A percentile compares a stretch with the other conserved stretches of the same genome.
phyloP scores from a whole-genome alignment of 2,888 invertebrate species.

The Alentia gelatinosa region DNA sequence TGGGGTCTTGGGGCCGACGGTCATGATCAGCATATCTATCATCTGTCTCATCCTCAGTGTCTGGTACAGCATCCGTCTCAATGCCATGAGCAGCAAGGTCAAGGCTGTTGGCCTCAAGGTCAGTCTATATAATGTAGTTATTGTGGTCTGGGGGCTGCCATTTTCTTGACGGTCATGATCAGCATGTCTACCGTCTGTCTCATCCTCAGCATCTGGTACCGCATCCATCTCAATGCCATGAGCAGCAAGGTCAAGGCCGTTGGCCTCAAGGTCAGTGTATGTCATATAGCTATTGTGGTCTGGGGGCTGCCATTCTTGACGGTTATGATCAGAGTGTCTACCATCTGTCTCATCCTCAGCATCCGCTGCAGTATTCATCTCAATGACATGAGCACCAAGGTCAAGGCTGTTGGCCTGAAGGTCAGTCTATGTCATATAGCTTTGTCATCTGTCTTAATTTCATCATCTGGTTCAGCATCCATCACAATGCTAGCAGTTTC shows the following conservation, averaged over 20 bases:
- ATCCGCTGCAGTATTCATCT: conserved; percentile 52
- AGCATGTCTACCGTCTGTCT: conserved; percentile 8
- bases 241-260: conserved; percentile 35
- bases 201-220: conserved; percentile 53
- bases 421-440: neutral
- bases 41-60: conserved; percentile 37
- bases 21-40: conserved; percentile 30
- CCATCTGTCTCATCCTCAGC: conserved; percentile 37
- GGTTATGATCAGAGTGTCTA: conserved; percentile 32
- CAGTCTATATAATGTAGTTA: neutral
- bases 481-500: conserved; percentile 8
- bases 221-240: conserved; percentile 36
- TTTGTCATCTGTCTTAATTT: conserved; percentile 19
- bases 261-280: neutral
- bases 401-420: neutral
- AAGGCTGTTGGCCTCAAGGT: neutral
- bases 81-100: conserved; percentile 41
- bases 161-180: conserved; percentile 52
- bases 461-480: conserved; percentile 52
- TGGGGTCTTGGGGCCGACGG: neutral
- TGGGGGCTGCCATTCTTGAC: no score
- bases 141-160: no score
- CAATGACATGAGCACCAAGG: conserved; percentile 32
- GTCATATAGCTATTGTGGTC: neutral
- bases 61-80: conserved; percentile 55